A percentile compares a stretch with the other conserved stretches of the same genome.
phyloP scores from a whole-genome alignment of 2,888 invertebrate species.

The Sussaba pulchella region DNA sequence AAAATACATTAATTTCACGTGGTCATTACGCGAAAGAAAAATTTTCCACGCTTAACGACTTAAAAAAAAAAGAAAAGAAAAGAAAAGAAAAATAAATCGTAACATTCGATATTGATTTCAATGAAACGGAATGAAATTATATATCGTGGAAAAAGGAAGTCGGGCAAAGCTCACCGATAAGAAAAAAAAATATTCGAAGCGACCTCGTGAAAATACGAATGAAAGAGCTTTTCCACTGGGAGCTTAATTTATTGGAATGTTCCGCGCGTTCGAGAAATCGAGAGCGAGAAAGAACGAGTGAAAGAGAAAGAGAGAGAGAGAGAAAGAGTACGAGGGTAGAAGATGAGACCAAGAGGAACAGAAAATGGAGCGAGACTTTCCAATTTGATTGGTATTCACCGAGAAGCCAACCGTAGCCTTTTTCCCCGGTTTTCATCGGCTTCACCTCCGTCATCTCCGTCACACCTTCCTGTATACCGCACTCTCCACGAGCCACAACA shows the following conservation, averaged over 20 bases:
- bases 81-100: not conserved
- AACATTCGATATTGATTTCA: slow-evolving; percentile 15
- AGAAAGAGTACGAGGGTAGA: not conserved
- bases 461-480: not conserved
- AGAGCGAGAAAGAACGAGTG: not conserved
- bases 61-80: too few species aligned
- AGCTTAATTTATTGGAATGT: slow-evolving; percentile 24
- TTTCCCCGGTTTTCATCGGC: slow-evolving; percentile 7
- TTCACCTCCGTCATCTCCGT: not conserved
- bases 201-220: slow-evolving; percentile 4
- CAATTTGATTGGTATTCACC: slow-evolving; percentile 24
- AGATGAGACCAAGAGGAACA: not conserved
- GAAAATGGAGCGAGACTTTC: slow-evolving; percentile 19
- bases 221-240: slow-evolving; percentile 18
- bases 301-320: not conserved
- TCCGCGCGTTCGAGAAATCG: too few species aligned
- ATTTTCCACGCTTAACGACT: not conserved
- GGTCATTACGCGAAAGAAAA: not conserved
- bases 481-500: not conserved
- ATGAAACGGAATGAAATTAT: slow-evolving; percentile 5
- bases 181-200: slow-evolving; percentile 16
- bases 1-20: not conserved
- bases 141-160: slow-evolving; percentile 3
- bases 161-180: not conserved
- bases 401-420: slow-evolving; percentile 15